A percentile compares a stretch with the other conserved stretches of the same genome.
Evolutionary conservation across 2,113 vertebrate species (phyloP).

Genomic region (human (Homo sapiens)): GRCh38 chr15:56858001-56858500

Average conservation of each 20-base stretch:
- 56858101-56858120: background rate
- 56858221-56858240: background rate
- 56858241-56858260: background rate
- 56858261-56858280: background rate
- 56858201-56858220: background rate
- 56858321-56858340: background rate
- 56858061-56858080: background rate
- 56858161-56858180: constrained; percentile 4
- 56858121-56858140: constrained; percentile 22
- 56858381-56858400: constrained; percentile 34
- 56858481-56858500: background rate
- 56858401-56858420: background rate
- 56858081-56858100: background rate
- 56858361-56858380: background rate
- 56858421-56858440: background rate
- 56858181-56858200: background rate
- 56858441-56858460: constrained; percentile 15
- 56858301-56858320: background rate
- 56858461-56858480: background rate
- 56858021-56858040: background rate
- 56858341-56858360: background rate
- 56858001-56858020: background rate
- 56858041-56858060: background rate
- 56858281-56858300: background rate
- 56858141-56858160: background rate